phyloP scores from a whole-genome alignment of 1,140 invertebrate species.

The Papilio dardanus region DNA sequence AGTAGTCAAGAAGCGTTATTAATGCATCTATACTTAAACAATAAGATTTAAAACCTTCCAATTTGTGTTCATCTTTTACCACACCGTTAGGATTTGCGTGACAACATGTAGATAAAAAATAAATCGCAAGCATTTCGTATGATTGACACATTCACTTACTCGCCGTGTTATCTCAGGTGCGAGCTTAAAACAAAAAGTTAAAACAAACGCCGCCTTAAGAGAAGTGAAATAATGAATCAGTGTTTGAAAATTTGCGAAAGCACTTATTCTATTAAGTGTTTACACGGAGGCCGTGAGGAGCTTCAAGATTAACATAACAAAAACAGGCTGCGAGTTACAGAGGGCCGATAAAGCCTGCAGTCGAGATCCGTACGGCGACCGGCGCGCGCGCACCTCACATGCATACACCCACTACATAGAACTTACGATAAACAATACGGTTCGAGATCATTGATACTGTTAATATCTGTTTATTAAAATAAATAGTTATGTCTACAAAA shows the following conservation, averaged over 20 bases:
- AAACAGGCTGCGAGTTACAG: constrained; percentile 71
- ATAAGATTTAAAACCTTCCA: background rate
- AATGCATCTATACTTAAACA: background rate
- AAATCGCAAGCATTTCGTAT: background rate
- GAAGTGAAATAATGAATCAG: constrained; percentile 34
- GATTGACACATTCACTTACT: constrained; percentile 4
- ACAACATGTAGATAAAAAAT: background rate
- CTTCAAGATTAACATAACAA: constrained; percentile 70
- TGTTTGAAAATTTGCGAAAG: constrained; percentile 36
- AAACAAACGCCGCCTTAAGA: constrained; percentile 11
- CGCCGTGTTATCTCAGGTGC: constrained; percentile 6
- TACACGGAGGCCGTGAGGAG: constrained; percentile 58
- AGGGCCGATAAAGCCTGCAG: constrained; percentile 71
- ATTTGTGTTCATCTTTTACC: background rate
- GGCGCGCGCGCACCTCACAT: constrained; percentile 66
- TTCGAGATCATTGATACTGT: constrained; percentile 24
- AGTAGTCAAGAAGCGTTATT: background rate
- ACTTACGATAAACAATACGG: constrained; percentile 20
- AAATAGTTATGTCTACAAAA: constrained; percentile 31
- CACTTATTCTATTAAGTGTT: constrained; percentile 54
- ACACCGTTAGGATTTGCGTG: background rate
- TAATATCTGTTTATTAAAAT: constrained; percentile 19
- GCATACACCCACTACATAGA: background rate
- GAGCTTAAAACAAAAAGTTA: constrained; percentile 19
- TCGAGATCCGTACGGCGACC: constrained; percentile 65